Conservation (phyloP, 2,888 invertebrate species). For the Pollenia amentaria region DNA sequence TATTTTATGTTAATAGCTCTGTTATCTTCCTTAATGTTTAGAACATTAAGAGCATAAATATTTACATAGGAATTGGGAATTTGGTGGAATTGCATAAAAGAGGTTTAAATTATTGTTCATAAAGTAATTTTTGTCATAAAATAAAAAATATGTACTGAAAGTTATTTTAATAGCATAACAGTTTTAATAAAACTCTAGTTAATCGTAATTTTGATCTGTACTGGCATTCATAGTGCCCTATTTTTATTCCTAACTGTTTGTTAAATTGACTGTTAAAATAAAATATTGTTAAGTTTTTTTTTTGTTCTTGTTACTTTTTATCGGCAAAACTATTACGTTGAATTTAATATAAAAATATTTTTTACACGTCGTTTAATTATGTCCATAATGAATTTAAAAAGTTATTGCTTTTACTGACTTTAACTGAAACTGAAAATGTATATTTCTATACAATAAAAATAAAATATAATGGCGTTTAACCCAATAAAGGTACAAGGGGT, state of each 20-base stretch:
- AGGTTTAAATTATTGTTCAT: background rate
- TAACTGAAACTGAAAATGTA: constrained; percentile 27
- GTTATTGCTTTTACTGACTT: constrained; percentile 45
- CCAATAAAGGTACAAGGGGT: background rate
- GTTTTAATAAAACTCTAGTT: background rate
- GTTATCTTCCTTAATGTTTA: background rate
- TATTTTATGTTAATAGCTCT: constrained; percentile 21
- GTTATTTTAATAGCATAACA: no score
- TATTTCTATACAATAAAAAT: constrained; percentile 49
- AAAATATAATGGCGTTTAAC: constrained; percentile 40
- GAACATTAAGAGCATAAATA: background rate
- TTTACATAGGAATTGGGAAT: background rate
- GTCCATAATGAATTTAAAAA: constrained; percentile 67
- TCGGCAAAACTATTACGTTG: constrained; percentile 34
- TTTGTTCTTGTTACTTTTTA: constrained; percentile 23
- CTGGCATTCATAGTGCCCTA: constrained; percentile 1
- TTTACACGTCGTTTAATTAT: constrained; percentile 65
- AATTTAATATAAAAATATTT: constrained; percentile 56
- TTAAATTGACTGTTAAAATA: constrained; percentile 53
- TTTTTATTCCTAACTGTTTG: constrained; percentile 3
- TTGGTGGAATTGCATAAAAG: background rate
- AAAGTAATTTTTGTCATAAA: no score
- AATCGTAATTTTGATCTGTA: background rate
- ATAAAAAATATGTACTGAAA: no score
- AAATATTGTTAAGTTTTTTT: constrained; percentile 35